phyloP scores from a whole-genome alignment of 2,888 invertebrate genomes.

The Charanyca ferruginea region DNA sequence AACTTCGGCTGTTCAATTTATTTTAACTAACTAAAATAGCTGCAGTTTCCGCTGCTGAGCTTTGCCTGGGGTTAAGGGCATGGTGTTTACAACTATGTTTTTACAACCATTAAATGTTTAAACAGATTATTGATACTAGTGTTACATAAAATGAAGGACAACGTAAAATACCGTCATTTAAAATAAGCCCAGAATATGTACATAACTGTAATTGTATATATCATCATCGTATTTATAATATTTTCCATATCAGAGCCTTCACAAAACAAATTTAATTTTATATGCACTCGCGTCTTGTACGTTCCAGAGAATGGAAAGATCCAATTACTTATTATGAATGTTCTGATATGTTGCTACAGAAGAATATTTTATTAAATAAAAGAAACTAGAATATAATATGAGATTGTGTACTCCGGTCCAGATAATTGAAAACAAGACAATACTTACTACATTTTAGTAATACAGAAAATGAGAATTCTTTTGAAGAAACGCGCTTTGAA shows the following conservation, averaged over 20 bases:
- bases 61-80: constrained; percentile 65
- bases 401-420: constrained; percentile 11
- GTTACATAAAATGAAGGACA: too few relatives aligned
- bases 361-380: constrained; percentile 45
- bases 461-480: not conserved
- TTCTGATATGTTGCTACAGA: constrained; percentile 27
- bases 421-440: constrained; percentile 21
- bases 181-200: too few relatives aligned
- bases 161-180: too few relatives aligned
- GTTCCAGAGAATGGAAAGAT: constrained; percentile 44
- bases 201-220: not conserved
- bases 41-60: constrained; percentile 73
- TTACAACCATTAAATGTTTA: constrained; percentile 12
- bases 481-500: not conserved
- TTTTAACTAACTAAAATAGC: constrained; percentile 84
- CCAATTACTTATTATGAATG: constrained; percentile 48
- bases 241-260: constrained; percentile 26
- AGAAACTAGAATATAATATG: constrained; percentile 14
- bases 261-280: constrained; percentile 30
- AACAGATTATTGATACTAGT: not conserved
- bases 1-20: constrained; percentile 76
- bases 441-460: constrained; percentile 3
- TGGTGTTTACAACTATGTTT: constrained; percentile 49
- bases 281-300: constrained; percentile 31
- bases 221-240: constrained; percentile 13